Evolutionary conservation across 2,888 invertebrate species (phyloP).

Genomic region (Muschampia plurimacula): DNA sequence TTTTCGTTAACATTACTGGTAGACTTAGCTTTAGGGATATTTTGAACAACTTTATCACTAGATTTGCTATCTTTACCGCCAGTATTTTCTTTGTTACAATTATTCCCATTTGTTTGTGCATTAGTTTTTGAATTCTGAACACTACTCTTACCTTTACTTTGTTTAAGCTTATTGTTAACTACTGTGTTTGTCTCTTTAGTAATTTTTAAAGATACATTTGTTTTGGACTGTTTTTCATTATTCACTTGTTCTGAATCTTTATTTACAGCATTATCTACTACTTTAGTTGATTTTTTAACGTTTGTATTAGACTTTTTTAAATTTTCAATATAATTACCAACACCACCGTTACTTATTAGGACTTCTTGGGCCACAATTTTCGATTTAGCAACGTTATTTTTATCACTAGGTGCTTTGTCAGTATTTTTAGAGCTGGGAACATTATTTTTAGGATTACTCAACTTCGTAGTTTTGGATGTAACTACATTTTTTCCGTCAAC

Average conservation of each 20-base stretch:
- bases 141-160: conserved; percentile 5
- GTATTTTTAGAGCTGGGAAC: background rate
- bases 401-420: background rate
- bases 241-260: background rate
- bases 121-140: background rate
- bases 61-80: background rate
- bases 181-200: background rate
- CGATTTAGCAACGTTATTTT: background rate
- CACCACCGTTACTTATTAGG: conserved; percentile 7
- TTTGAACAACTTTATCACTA: background rate
- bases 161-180: background rate
- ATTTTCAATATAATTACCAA: background rate
- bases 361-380: conserved; percentile 8
- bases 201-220: background rate
- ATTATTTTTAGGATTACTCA: background rate
- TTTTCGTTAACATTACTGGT: background rate
- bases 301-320: background rate
- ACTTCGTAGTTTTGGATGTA: background rate
- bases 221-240: background rate
- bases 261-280: background rate
- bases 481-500: background rate
- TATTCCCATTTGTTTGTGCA: background rate
- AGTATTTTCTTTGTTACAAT: background rate
- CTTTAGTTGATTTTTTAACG: background rate
- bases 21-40: conserved; percentile 13